Percentiles rank a stretch among this genome's conserved stretches.
These are phyloP conservation scores for Pediacus dermestoides DNA, from an alignment of 2,888 invertebrate species.

Conservation along the genomic window DNA sequence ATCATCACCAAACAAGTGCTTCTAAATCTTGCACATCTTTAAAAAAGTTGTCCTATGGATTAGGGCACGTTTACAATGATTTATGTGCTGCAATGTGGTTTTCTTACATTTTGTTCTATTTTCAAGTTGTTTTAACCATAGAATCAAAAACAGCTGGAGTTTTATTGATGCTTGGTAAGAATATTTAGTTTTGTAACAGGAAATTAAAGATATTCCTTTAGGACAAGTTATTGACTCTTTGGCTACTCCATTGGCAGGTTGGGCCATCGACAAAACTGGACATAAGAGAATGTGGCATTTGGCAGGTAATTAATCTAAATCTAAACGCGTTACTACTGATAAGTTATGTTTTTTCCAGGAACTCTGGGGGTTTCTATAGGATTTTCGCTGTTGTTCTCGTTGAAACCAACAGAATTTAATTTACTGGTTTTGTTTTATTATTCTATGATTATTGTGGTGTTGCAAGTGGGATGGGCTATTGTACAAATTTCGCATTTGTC, in stretches of 20 bases:
- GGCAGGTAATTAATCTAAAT: conserved; percentile 55
- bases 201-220: too few relatives aligned
- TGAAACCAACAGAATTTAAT: conserved; percentile 55
- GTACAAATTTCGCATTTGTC: conserved; percentile 92
- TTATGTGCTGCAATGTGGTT: conserved; percentile 94
- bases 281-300: conserved; percentile 83
- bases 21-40: conserved; percentile 29
- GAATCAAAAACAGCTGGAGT: conserved; percentile 57
- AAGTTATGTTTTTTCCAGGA: conserved; percentile 48
- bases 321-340: background rate
- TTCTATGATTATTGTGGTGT: conserved; percentile 62
- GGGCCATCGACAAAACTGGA: conserved; percentile 75
- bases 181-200: conserved; percentile 1
- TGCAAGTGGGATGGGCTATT: conserved; percentile 92
- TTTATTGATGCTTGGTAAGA: conserved; percentile 66
- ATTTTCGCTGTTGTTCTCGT: conserved; percentile 75
- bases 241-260: conserved; percentile 79
- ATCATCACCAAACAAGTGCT: too few relatives aligned
- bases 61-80: conserved; percentile 89
- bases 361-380: conserved; percentile 64
- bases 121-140: conserved; percentile 60
- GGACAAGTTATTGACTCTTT: conserved; percentile 84
- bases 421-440: conserved; percentile 57
- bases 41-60: conserved; percentile 56
- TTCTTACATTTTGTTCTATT: conserved; percentile 82